Conservation (phyloP, 1,140 invertebrate species). For the Diachasmimorpha longicaudata region DNA sequence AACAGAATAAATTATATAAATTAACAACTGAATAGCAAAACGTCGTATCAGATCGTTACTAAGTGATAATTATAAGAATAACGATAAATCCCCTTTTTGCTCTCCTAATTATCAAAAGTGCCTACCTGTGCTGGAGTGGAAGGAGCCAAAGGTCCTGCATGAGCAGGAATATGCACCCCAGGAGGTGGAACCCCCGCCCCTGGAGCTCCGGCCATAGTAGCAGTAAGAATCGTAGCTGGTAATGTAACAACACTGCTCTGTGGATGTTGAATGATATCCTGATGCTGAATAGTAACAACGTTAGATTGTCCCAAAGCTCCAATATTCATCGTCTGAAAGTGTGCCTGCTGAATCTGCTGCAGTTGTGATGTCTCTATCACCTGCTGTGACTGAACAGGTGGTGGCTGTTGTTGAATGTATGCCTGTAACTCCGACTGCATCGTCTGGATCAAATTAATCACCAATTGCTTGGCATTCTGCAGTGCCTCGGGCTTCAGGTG, state of each 20-base stretch:
- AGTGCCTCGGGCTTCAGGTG: slow-evolving; percentile 74
- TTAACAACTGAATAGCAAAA: no score
- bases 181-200: slow-evolving; percentile 51
- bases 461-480: slow-evolving; percentile 75
- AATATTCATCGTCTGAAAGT: slow-evolving; percentile 63
- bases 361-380: slow-evolving; percentile 53
- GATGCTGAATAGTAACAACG: slow-evolving; percentile 61
- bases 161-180: slow-evolving; percentile 54
- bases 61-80: no score
- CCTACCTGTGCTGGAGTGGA: slow-evolving; percentile 54
- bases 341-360: slow-evolving; percentile 55
- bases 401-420: slow-evolving; percentile 66
- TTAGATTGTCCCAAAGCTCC: slow-evolving; percentile 59
- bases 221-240: slow-evolving; percentile 59
- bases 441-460: slow-evolving; percentile 80
- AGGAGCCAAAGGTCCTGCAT: slow-evolving; percentile 54
- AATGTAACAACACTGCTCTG: slow-evolving; percentile 58
- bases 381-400: slow-evolving; percentile 56
- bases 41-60: no score
- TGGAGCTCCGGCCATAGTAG: slow-evolving; percentile 55
- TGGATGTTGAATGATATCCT: slow-evolving; percentile 61
- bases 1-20: no score
- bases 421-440: slow-evolving; percentile 78
- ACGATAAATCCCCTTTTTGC: background rate
- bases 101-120: slow-evolving; percentile 9